phyloP scores from a whole-genome alignment of 2,797 vertebrate species.

The Cygnus olor region DNA sequence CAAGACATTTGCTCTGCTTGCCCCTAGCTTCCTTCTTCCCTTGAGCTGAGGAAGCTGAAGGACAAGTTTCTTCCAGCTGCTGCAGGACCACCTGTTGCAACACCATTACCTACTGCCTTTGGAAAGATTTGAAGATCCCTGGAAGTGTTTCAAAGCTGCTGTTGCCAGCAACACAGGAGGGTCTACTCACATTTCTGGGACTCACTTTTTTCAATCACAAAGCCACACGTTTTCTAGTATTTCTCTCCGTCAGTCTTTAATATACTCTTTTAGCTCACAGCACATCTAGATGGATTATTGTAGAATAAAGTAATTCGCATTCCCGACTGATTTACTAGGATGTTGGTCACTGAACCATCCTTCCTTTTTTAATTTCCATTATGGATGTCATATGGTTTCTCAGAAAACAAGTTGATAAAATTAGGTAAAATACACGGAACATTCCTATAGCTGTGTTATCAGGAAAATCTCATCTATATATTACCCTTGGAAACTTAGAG shows the following conservation, averaged over 20 bases:
- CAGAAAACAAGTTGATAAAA: background rate
- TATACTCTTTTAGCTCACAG: background rate
- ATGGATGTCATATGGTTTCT: background rate
- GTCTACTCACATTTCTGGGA: background rate
- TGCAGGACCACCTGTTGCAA: background rate
- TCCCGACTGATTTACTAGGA: background rate
- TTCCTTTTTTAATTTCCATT: background rate
- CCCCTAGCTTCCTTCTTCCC: background rate
- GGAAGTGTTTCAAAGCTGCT: background rate
- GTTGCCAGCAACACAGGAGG: background rate
- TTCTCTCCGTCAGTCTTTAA: background rate
- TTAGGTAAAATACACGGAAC: background rate
- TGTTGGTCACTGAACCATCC: background rate
- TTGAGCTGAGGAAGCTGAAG: background rate
- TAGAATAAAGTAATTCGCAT: background rate
- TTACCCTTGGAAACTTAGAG: background rate
- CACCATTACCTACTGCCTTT: background rate
- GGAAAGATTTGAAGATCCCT: background rate
- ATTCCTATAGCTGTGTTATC: background rate
- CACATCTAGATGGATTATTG: background rate
- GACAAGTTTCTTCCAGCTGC: background rate
- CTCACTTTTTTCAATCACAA: background rate
- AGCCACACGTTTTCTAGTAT: background rate
- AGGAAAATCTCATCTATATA: background rate
- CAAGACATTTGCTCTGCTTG: background rate